A percentile compares a stretch with the other conserved stretches of the same genome.
Evolutionary conservation across 2,888 invertebrate genomes (phyloP).

Genomic region (Tetragnatha montana): DNA sequence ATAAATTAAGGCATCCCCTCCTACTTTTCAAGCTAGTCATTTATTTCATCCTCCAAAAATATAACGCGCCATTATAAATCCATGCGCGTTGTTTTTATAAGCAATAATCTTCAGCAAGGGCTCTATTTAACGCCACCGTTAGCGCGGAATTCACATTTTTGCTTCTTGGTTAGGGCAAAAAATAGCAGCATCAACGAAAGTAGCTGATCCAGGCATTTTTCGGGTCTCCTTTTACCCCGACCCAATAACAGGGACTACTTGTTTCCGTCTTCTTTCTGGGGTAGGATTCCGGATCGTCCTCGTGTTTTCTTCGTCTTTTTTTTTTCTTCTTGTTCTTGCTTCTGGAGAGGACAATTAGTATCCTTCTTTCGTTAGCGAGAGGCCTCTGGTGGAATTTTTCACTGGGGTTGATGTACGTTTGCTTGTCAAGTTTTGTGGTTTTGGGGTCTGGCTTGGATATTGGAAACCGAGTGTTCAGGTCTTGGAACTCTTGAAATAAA

Average conservation of each 20-base stretch:
- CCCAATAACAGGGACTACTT: conserved; percentile 52
- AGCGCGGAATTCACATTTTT: conserved; percentile 11
- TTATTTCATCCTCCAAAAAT: background rate
- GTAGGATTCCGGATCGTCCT: conserved; percentile 19
- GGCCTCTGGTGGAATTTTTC: background rate
- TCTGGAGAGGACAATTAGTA: conserved; percentile 56
- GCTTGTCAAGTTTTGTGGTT: background rate
- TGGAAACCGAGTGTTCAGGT: background rate
- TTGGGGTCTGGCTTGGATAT: background rate
- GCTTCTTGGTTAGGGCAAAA: conserved; percentile 36
- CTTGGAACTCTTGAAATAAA: background rate
- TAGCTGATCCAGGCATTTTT: conserved; percentile 66
- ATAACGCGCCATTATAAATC: conserved; percentile 1
- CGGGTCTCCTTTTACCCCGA: conserved; percentile 41
- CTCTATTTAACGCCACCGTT: background rate
- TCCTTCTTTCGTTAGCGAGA: conserved; percentile 22
- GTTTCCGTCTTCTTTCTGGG: conserved; percentile 33
- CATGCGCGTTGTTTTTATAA: conserved; percentile 19
- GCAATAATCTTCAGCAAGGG: background rate
- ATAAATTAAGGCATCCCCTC: background rate
- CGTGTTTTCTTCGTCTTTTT: background rate
- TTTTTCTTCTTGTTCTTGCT: conserved; percentile 8
- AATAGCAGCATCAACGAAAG: conserved; percentile 34
- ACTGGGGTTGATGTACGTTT: background rate
- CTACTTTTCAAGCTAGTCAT: background rate